Percentiles rank a stretch among this genome's conserved stretches.
These are phyloP conservation scores for Mohoua ochrocephala DNA, from an alignment of 2,113 vertebrate species.

Conservation along the genomic window DNA sequence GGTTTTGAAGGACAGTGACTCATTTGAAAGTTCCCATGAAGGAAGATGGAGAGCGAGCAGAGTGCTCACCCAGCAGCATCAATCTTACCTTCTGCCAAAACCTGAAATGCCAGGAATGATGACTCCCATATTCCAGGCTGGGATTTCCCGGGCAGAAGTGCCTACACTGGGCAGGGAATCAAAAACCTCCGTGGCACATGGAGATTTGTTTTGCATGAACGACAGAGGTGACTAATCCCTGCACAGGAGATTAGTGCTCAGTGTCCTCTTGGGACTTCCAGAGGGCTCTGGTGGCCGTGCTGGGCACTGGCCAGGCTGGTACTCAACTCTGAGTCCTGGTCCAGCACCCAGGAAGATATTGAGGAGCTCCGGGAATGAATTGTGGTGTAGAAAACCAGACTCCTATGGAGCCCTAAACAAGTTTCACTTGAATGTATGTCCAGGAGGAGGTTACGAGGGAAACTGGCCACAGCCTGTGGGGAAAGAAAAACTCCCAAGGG, in stretches of 20 bases:
- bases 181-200: not conserved
- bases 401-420: not conserved
- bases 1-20: not conserved
- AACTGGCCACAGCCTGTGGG: not conserved
- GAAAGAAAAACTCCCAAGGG: not conserved
- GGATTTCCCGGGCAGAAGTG: constrained; percentile 7
- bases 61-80: not conserved
- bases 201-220: not conserved
- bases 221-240: not conserved
- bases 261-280: not conserved
- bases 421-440: not conserved
- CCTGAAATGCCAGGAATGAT: not conserved
- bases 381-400: not conserved
- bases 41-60: not conserved
- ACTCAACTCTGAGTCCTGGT: not conserved
- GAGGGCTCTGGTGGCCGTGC: not conserved
- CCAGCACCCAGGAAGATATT: not conserved
- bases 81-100: not conserved
- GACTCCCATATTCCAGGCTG: not conserved
- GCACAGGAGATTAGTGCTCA: accelerated
- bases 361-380: not conserved
- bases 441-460: not conserved
- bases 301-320: not conserved
- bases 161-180: not conserved
- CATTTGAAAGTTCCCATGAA: not conserved